phyloP scores from a whole-genome alignment of 2,888 invertebrate species.

The Cerceris ruficornis region DNA sequence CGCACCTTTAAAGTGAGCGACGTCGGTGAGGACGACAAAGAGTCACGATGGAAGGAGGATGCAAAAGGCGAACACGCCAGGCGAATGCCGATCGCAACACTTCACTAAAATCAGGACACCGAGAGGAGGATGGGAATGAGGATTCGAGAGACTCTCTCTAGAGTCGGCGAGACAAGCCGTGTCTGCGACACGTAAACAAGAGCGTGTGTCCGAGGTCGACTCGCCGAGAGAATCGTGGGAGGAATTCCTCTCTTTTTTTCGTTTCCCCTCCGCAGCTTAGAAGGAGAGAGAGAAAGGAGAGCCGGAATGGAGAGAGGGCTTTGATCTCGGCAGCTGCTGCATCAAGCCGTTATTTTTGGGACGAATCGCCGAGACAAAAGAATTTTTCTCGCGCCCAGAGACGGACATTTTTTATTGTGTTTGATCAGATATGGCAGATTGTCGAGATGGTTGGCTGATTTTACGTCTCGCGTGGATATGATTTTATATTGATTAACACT shows the following conservation, averaged over 20 bases:
- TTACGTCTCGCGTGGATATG: no score
- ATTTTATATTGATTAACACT: no score
- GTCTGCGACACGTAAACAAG: conserved; percentile 65
- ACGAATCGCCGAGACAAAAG: conserved; percentile 50
- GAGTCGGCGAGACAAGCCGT: conserved; percentile 32
- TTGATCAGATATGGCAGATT: not conserved
- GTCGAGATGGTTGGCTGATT: no score
- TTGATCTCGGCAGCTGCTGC: conserved; percentile 48
- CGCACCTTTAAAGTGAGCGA: conserved; percentile 51
- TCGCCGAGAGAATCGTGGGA: conserved; percentile 60
- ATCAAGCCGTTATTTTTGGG: conserved; percentile 53
- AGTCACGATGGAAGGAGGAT: conserved; percentile 30
- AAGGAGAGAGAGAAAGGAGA: conserved; percentile 18
- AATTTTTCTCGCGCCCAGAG: conserved; percentile 33
- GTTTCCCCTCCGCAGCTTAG: conserved; percentile 2
- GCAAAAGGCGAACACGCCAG: conserved; percentile 42
- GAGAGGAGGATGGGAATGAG: conserved; percentile 62
- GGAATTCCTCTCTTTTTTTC: conserved; percentile 51
- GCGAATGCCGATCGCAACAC: conserved; percentile 64
- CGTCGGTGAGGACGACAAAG: conserved; percentile 33
- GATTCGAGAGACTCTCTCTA: conserved; percentile 53
- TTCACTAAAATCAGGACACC: conserved; percentile 68
- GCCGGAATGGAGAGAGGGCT: conserved; percentile 30
- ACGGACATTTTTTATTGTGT: not conserved
- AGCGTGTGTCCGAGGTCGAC: conserved; percentile 65